Base-by-base conservation (phyloP, 2,797 vertebrate genomes). In the Fistularia commersonii region DNA sequence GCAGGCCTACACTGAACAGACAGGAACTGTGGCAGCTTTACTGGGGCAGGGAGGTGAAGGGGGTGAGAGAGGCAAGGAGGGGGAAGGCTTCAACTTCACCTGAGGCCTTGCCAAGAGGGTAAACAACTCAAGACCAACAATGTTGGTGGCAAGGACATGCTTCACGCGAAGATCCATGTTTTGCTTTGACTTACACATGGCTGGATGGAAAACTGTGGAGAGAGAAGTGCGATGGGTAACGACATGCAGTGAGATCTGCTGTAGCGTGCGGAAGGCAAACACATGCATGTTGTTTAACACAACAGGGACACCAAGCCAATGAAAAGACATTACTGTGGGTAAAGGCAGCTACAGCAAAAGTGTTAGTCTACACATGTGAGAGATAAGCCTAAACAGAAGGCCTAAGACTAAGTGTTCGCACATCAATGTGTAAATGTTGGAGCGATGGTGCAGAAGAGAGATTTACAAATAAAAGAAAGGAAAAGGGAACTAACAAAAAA, bases 11-110 rank as follows among this genome's bases (percentile, higher is more conserved):
- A 82, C 64, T 85, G 82, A 89, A 87, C 80, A 90, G 90, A 92
- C 87, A 91, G 91, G 90, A 93, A 87, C 82, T 89, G 82, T 74
- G 80, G 87, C 87, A 91, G 88, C 82, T 87, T 84, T 87, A 86
- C 79, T 65, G 83, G 78, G 74, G 79, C 69, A 74, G 57, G 64
- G 71, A 80, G 84, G 80, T 81, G 81, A 77, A 46, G 66, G 76
- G 69, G 66, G 75, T 59, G 68, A 65, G 68, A 46, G 71, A 42
- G 68, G 39, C 13, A 64, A 38, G 69, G 45, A 36, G 69, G 57
- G 57, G 41, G 44, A 7, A 41, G 57, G 44, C 39, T 71, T 61
- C 60, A 72, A 38, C 71, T 75, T 66, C 65, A 80, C 74, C 77
- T 44, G 45, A 59, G 57, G 57, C 68, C 58, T 68, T 74, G 76